Evolutionary conservation across 2,888 invertebrate genomes (phyloP).

Genomic region (Lacanobia wlatinum): DNA sequence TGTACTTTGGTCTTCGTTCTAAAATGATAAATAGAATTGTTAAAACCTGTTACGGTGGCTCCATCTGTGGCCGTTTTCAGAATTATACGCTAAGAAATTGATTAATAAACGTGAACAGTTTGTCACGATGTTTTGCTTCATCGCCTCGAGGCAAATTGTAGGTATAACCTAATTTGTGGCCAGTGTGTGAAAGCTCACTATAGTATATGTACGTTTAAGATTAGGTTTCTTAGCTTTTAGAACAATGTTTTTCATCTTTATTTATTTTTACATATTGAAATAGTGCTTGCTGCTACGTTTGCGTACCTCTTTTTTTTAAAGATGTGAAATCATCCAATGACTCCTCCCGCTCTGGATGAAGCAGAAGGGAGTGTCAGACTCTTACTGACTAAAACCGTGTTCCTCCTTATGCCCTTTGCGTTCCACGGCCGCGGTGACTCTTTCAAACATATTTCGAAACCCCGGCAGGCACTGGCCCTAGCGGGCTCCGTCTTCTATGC

Average conservation of each 20-base stretch:
- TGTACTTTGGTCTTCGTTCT: neutral
- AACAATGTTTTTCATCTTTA: neutral
- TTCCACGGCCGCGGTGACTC: no score
- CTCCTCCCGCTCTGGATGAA: no score
- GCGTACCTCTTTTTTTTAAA: no score
- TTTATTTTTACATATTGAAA: no score
- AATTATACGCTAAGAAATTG: slow-evolving; percentile 49
- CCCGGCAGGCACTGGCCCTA: no score
- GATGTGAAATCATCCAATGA: no score
- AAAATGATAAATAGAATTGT: slow-evolving; percentile 7
- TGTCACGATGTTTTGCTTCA: slow-evolving; percentile 57
- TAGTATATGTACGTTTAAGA: neutral
- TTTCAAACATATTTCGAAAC: no score
- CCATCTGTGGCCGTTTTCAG: slow-evolving; percentile 23
- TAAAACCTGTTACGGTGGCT: slow-evolving; percentile 40
- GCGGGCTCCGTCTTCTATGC: no score
- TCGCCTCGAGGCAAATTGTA: slow-evolving; percentile 42
- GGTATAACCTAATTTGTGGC: slow-evolving; percentile 35
- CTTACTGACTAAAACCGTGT: no score
- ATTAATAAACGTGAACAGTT: slow-evolving; percentile 50
- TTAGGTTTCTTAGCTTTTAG: neutral
- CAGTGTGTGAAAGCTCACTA: slow-evolving; percentile 17
- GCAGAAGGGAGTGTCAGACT: no score
- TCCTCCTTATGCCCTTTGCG: no score
- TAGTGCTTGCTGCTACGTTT: no score